Evolutionary conservation across 2,888 invertebrate genomes (phyloP).

Genomic region (Adela reaumurella): DNA sequence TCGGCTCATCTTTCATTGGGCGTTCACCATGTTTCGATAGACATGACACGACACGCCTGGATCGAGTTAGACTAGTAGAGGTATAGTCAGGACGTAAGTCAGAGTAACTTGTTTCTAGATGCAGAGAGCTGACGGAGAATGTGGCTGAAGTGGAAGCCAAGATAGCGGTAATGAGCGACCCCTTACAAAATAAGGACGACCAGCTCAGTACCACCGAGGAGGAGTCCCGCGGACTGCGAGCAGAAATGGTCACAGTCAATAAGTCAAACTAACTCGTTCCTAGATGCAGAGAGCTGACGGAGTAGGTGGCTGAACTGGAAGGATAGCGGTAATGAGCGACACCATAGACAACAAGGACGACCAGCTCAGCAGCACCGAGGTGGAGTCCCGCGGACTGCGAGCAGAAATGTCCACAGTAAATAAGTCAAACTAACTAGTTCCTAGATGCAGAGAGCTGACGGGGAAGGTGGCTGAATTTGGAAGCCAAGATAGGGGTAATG

Average conservation of each 20-base stretch:
- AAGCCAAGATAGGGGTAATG: constrained; percentile 55
- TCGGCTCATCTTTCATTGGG: too few relatives aligned
- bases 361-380: constrained; percentile 64
- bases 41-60: too few relatives aligned
- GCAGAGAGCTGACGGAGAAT: constrained; percentile 27
- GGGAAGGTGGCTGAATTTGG: constrained; percentile 48
- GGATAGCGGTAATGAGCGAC: constrained; percentile 57
- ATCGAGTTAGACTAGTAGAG: too few relatives aligned
- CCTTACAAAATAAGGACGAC: constrained; percentile 65
- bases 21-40: too few relatives aligned
- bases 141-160: constrained; percentile 56
- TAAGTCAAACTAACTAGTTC: too few relatives aligned
- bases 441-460: constrained; percentile 42
- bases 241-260: constrained; percentile 79
- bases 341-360: constrained; percentile 66
- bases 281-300: constrained; percentile 42
- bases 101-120: too few relatives aligned
- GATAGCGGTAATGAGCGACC: constrained; percentile 58
- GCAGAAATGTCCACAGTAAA: too few relatives aligned
- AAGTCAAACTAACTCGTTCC: constrained; percentile 43
- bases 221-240: constrained; percentile 67
- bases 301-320: constrained; percentile 51
- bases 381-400: constrained; percentile 69
- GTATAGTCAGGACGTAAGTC: too few relatives aligned
- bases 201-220: constrained; percentile 66